A percentile compares a stretch with the other conserved stretches of the same genome.
phyloP scores from a whole-genome alignment of 1,140 invertebrate genomes.

The Hyphantria cunea region DNA sequence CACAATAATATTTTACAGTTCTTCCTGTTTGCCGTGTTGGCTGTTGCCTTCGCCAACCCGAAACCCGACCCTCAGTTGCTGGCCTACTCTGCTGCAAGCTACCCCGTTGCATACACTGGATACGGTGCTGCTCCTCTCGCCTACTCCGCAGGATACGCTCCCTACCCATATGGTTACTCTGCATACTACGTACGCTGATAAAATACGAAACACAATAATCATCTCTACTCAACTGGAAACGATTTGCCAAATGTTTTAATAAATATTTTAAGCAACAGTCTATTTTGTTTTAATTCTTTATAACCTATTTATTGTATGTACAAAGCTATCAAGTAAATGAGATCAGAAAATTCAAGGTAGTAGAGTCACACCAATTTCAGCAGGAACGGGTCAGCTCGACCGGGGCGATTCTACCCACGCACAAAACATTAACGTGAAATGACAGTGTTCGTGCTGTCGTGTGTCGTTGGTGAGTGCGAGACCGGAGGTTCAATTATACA shows the following conservation, averaged over 20 bases:
- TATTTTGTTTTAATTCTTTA: constrained; percentile 38
- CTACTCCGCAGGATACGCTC: constrained; percentile 49
- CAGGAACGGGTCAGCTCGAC: no score
- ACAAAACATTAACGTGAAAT: no score
- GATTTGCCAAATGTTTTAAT: constrained; percentile 46
- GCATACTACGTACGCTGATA: constrained; percentile 48
- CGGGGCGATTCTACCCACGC: no score
- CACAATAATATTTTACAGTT: constrained; percentile 74
- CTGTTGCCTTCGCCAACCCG: constrained; percentile 78
- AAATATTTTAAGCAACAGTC: constrained; percentile 44
- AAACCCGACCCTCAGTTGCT: constrained; percentile 59
- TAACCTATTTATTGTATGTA: no score
- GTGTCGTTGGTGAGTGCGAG: no score
- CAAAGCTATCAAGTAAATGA: no score
- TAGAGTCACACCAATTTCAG: no score
- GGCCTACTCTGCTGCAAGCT: constrained; percentile 48
- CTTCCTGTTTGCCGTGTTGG: constrained; percentile 76
- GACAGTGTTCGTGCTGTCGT: no score
- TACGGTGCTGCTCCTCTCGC: constrained; percentile 33
- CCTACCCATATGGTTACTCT: constrained; percentile 72
- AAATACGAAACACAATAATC: constrained; percentile 14
- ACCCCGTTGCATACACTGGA: constrained; percentile 63
- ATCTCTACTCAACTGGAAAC: constrained; percentile 31
- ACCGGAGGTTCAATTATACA: no score
- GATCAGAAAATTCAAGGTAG: no score